Base-by-base conservation (phyloP, 2,797 vertebrate species). In the Melanotaenia parkinsoni region DNA sequence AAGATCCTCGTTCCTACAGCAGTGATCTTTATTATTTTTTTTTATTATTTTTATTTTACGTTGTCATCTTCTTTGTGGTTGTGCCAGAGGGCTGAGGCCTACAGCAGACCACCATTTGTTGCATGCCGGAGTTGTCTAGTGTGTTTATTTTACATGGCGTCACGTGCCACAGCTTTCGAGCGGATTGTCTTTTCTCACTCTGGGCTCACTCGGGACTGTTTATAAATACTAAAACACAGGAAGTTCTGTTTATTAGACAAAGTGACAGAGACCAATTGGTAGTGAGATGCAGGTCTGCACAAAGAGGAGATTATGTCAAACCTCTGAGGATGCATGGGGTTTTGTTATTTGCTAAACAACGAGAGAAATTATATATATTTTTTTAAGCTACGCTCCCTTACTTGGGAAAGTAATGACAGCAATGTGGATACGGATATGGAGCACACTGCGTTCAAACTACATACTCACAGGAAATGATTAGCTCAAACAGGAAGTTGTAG, bases 211-310 rank as follows among this genome's bases (percentile, higher is more conserved):
- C 91, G 73, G 72, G 87, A 70, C 85, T 86, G 86, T 90, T 90
- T 91, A 91, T 92, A 91, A 91, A 89, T 88, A 90, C 88, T 86
- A 82, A 56, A 89, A 92, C 91, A 90, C 91, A 89, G 93, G 90
- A 93, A 89, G 90, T 90, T 87, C 78, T 91, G 91, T 91, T 92
- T 92, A 89, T 92, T 87, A 89, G 89, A 89, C 86, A 88, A 86
- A 88, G 87, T 63, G 89, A 91, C 86, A 88, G 80, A 87, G 88
- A 90, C 72, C 81, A 79, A 81, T 88, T 65, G 83, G 86, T 74
- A 87, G 78, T 32, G 75, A 84, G 85, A 77, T 51, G 43, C 73
- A 37, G 35, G 67, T 70, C 69, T 47, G 60, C 79, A 83, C 68
- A 81, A 83, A 86, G 77, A 80, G 53, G 20, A 5, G 59, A 79